Evolutionary conservation across 2,888 invertebrate genomes (phyloP), one percentile per base, ranked within the genome.

Genomic region (Proisotoma minuta): DNA sequence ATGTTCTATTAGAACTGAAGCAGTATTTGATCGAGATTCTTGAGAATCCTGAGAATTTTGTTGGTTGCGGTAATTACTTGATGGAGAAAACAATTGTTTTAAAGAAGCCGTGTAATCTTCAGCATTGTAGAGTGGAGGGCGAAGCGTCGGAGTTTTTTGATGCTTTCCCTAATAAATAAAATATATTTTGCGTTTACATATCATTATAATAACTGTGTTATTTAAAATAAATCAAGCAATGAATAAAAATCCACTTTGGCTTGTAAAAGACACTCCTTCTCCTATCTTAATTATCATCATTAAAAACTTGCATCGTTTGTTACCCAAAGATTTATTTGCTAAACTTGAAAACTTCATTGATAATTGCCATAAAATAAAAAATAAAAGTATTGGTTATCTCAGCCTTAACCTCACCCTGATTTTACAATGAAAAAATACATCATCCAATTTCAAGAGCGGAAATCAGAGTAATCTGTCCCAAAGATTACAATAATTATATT

Each of bases 111-210:
- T 87, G 77, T 92, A 93, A 78, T 92, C 92, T 77, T 93, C 92
- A 0, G 92, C 88, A 77, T 92, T 92, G 81, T 91, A 92, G 20
- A 91, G 87, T 0, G 92, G 92, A 28, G 92, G 91, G 48, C 91
- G 83, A 75, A 89, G 87, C 2, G 68, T 69, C 26, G 63, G 58
- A 23, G 27, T 29, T 47, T 56, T 60, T 39, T 29, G 52, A 3
- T 18, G 5, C 18, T 51, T 26, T 4, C 27, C 27, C 51, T 51
- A 29, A 12, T 10, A 34, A 34, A 12, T 34, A 34, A 34, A 34
- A 34, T 34, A 34, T 10, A 34, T 34, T 8, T 34, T 10, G 12
- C 8, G 34, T 34, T 8, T 12, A 34, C 8, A 34, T 34, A 34
- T 34, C 34, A 34, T 34, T 34, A n/a, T 34, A 34, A 15, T 34